Percentiles rank a stretch among this genome's conserved stretches.
phyloP scores from a whole-genome alignment of 2,888 invertebrate species.

The Caenorhabditis doughertyi region DNA sequence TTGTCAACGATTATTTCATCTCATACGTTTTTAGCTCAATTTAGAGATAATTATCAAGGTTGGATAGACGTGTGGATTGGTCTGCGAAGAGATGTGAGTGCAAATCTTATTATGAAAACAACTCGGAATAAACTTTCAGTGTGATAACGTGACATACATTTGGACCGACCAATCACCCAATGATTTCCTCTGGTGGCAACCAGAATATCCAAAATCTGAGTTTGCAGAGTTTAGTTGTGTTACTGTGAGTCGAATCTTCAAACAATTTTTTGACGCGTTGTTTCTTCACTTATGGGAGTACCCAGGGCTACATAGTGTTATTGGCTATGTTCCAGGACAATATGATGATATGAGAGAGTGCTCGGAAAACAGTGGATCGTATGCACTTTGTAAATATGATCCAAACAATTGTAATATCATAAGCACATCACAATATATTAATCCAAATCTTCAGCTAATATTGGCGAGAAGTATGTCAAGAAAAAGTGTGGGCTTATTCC shows the following conservation, averaged over 20 bases:
- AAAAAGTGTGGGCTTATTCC: no score
- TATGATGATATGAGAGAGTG: slow-evolving; percentile 59
- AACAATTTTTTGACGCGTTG: neutral
- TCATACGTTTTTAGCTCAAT: neutral
- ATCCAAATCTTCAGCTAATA: neutral
- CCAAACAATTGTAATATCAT: slow-evolving; percentile 46
- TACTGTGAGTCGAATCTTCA: slow-evolving; percentile 29
- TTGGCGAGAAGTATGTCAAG: no score
- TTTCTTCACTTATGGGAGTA: no score
- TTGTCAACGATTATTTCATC: slow-evolving; percentile 2
- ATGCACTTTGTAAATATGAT: slow-evolving; percentile 46
- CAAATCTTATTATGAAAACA: no score
- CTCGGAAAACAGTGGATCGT: slow-evolving; percentile 39
- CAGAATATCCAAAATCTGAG: slow-evolving; percentile 39
- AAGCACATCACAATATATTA: neutral
- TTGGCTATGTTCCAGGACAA: slow-evolving; percentile 45
- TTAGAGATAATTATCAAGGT: neutral
- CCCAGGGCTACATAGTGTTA: no score
- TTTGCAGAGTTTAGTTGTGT: slow-evolving; percentile 51
- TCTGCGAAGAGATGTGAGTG: slow-evolving; percentile 32
- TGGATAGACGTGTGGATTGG: slow-evolving; percentile 58
- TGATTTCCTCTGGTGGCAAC: slow-evolving; percentile 54
- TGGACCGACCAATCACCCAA: slow-evolving; percentile 55
- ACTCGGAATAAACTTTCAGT: no score
- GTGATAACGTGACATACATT: slow-evolving; percentile 46